phyloP scores from a whole-genome alignment of 2,888 invertebrate species.

The Hyposoter dolosus region DNA sequence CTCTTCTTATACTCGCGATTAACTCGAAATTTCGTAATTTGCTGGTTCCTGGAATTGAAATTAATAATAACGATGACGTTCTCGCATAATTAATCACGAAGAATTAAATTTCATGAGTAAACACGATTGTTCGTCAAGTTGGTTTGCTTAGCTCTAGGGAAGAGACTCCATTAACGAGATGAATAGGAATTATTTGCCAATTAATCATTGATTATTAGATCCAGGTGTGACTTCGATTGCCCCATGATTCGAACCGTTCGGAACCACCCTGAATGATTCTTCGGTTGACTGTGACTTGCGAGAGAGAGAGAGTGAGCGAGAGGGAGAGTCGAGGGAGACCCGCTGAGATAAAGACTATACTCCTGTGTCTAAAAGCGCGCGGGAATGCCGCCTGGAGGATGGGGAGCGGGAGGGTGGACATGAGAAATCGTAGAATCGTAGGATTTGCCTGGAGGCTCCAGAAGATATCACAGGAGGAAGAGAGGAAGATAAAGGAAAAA shows the following conservation, averaged over 20 bases:
- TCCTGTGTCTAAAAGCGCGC: conserved; percentile 47
- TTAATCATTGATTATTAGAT: conserved; percentile 1
- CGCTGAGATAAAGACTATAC: conserved; percentile 60
- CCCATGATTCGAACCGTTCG: conserved; percentile 9
- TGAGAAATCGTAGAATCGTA: conserved; percentile 53
- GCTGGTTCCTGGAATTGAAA: too few relatives aligned
- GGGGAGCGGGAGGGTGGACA: conserved; percentile 17
- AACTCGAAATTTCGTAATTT: too few relatives aligned
- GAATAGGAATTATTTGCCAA: not conserved
- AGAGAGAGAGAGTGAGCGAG: conserved; percentile 1
- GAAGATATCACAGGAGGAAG: conserved; percentile 25
- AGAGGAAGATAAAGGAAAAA: conserved; percentile 31
- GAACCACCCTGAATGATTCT: conserved; percentile 10
- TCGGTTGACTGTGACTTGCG: conserved; percentile 44
- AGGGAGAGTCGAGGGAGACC: not conserved
- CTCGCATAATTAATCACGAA: not conserved
- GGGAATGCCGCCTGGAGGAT: conserved; percentile 44
- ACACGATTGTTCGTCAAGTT: not conserved
- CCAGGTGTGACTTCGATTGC: conserved; percentile 4
- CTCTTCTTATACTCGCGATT: too few relatives aligned
- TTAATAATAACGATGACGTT: not conserved
- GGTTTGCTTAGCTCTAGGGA: not conserved
- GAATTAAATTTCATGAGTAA: not conserved
- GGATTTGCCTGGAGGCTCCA: conserved; percentile 61
- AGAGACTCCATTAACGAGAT: not conserved